Percentiles rank a stretch among this genome's conserved stretches.
Conservation (phyloP, 2,888 invertebrate species). For the Tetrapedia diversipes region DNA sequence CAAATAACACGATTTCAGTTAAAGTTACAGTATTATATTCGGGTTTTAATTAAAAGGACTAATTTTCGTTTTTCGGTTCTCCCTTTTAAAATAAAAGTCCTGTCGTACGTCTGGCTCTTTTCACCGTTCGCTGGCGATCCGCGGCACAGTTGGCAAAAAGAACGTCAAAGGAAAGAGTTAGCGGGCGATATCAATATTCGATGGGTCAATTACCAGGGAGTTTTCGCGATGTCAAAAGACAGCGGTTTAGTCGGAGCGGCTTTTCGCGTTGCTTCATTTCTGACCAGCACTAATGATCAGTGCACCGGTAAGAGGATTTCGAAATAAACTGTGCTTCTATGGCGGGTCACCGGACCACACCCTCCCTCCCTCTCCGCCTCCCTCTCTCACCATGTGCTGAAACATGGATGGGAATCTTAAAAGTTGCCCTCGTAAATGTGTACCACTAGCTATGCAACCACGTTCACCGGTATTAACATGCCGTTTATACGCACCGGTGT, state of each 20-base stretch:
- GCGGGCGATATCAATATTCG: neutral
- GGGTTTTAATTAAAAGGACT: no score
- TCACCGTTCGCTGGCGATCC: no score
- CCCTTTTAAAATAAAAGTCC: no score
- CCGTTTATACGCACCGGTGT: neutral
- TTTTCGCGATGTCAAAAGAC: conserved; percentile 1
- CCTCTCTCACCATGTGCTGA: neutral
- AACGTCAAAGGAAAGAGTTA: neutral
- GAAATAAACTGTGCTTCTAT: conserved; percentile 28
- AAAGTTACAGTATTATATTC: no score
- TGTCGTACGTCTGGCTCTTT: no score
- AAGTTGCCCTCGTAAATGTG: neutral
- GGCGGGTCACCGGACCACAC: neutral
- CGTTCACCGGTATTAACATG: neutral
- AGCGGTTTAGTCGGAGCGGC: neutral
- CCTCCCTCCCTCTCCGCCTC: no score
- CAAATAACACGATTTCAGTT: no score
- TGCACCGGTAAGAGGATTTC: conserved; percentile 44
- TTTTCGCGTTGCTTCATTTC: conserved; percentile 35
- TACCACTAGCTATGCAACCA: neutral
- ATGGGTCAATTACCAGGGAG: conserved; percentile 6
- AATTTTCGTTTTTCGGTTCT: no score
- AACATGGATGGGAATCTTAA: conserved; percentile 20
- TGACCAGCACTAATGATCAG: conserved; percentile 22
- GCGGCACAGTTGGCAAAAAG: no score